Percentiles rank a stretch among this genome's conserved stretches.
Conservation (phyloP, 2,797 vertebrate genomes). For the Cossypha dichroa region DNA sequence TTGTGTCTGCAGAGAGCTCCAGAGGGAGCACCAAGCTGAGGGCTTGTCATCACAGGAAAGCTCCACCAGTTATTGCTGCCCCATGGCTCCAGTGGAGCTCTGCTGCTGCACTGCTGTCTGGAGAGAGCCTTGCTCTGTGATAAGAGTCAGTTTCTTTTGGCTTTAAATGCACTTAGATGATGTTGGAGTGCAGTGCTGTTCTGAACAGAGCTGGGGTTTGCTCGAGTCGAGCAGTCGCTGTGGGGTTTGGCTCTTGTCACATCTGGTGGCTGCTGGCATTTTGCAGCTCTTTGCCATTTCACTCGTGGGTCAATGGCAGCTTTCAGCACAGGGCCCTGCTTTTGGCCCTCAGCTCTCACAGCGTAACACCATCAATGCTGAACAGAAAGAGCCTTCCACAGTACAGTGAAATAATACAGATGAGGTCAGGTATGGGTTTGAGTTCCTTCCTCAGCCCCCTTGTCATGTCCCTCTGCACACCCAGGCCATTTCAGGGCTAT, state of each 20-base stretch:
- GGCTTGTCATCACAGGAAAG: neutral
- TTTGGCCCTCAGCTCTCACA: accelerated
- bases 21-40: neutral
- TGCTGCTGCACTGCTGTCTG: neutral
- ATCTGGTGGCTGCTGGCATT: neutral
- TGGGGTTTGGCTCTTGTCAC: neutral
- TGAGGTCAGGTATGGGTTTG: neutral
- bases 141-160: neutral
- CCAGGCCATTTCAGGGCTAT: neutral
- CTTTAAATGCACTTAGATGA: neutral
- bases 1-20: neutral
- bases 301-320: neutral
- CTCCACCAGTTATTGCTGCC: neutral
- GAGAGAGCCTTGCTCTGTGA: neutral
- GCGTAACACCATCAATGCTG: neutral
- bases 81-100: neutral
- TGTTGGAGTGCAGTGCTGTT: accelerated
- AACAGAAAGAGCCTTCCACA: neutral
- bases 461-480: accelerated
- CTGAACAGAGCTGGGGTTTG: neutral
- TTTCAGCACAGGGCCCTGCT: neutral
- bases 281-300: neutral
- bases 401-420: neutral
- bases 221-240: accelerated
- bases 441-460: neutral